Conservation (phyloP, 2,888 invertebrate genomes). For the Cylloceria caligata region DNA sequence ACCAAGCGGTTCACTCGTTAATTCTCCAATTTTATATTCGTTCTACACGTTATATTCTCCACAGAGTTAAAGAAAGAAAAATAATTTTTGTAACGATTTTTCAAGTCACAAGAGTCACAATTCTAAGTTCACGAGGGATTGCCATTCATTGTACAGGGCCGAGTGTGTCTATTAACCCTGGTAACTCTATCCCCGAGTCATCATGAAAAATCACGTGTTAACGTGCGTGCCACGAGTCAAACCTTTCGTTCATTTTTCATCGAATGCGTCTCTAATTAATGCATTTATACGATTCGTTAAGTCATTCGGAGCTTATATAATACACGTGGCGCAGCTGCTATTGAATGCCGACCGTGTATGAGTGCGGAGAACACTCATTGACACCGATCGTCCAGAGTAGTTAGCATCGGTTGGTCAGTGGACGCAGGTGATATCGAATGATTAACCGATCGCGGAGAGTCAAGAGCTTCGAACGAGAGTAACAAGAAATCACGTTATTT, state of each 20-base stretch:
- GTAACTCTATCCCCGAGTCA: neutral
- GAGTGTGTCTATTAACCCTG: neutral
- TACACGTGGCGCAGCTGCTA: slow-evolving; percentile 12
- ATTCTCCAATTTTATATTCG: slow-evolving; percentile 48
- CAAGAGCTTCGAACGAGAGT: neutral
- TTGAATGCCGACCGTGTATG: neutral
- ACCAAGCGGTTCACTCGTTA: slow-evolving; percentile 60
- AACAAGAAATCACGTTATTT: slow-evolving; percentile 8
- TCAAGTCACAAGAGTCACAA: neutral
- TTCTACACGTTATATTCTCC: slow-evolving; percentile 21
- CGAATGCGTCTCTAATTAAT: neutral
- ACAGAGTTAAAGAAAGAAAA: neutral
- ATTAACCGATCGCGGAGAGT: neutral
- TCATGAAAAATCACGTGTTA: neutral
- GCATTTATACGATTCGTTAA: slow-evolving; percentile 20
- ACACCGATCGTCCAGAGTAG: neutral
- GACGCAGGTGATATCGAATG: slow-evolving; percentile 17
- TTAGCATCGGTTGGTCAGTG: neutral
- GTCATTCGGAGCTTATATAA: neutral
- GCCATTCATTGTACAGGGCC: neutral
- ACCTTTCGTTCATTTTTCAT: neutral
- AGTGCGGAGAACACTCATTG: slow-evolving; percentile 6
- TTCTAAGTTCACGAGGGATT: too few species aligned
- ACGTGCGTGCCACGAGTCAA: neutral
- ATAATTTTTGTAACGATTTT: neutral